Percentiles rank a stretch among this genome's conserved stretches.
phyloP scores from a whole-genome alignment of 37 sponge, comb jelly and placozoan species.

The Chondrilla cf. caribensis region DNA sequence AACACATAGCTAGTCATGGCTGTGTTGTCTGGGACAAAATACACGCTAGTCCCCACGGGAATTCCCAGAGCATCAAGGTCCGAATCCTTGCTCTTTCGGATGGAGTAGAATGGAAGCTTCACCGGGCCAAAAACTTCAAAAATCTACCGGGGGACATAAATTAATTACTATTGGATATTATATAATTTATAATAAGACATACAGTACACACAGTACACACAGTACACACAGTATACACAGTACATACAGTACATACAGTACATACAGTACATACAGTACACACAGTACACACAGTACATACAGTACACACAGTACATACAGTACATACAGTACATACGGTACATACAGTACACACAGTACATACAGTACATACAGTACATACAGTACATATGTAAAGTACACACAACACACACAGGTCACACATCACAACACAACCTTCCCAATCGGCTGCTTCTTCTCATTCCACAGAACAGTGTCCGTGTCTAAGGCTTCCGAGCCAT shows the following conservation, averaged over 20 bases:
- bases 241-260: too few species aligned
- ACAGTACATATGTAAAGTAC: too few species aligned
- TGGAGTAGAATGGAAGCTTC: slow-evolving; percentile 56
- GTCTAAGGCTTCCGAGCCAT: slow-evolving; percentile 27
- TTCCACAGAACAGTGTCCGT: slow-evolving; percentile 69
- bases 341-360: too few species aligned
- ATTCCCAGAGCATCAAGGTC: slow-evolving; percentile 17
- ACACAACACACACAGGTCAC: too few species aligned
- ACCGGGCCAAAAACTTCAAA: slow-evolving; percentile 83
- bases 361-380: too few species aligned
- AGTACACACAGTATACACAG: neutral
- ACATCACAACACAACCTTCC: slow-evolving; percentile 22
- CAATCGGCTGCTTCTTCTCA: slow-evolving; percentile 15
- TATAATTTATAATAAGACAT: neutral
- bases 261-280: too few species aligned
- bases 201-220: too few species aligned
- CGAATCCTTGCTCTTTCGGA: slow-evolving; percentile 14
- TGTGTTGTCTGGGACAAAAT: slow-evolving; percentile 10
- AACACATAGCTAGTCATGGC: slow-evolving; percentile 60
- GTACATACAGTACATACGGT: too few species aligned
- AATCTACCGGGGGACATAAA: slow-evolving; percentile 5
- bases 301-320: too few species aligned
- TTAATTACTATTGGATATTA: neutral
- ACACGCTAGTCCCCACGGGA: slow-evolving; percentile 35
- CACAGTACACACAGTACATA: too few species aligned